Evolutionary conservation across 2,888 invertebrate species (phyloP), one percentile per base, ranked within the genome.

Genomic region (Drosophila mayaguana): DNA sequence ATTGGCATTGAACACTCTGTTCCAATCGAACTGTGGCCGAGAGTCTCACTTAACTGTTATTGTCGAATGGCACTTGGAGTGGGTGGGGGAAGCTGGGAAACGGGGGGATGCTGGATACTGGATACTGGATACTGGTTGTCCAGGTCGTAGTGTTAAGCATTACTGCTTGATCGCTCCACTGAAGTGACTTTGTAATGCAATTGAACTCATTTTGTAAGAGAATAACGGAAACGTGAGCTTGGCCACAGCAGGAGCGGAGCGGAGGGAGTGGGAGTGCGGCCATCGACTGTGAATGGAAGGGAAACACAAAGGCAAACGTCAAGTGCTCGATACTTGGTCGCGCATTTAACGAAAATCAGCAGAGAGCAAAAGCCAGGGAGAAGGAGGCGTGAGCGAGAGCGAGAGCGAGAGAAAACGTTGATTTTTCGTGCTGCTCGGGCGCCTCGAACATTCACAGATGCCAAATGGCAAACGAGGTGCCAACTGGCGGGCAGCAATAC

Each of bases 171-270:
- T 85, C 80, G 83, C 53, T 74, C 64, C 59, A 78, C 73, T 81
- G 67, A 70, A 87, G 69, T 75, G 84, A 78, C 75, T 84, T 83
- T 87, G 76, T 76, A 76, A 85, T 83, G 87, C 83, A 83, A 83
- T 83, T 77, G 88, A 83, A 85, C 80, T 77, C 85, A 83, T 79
- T 88, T 77, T 59, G 53, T 12, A 14, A 9, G 70, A 65, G 18
- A 9, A 70, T 62, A 12, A 59, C 12, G 40, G 20, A 65, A 61
- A 51, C 64, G 55, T 67, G 48, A 50, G 28, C 42, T 59, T 14
- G 4, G 28, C 46, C 48, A 42, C 61, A 62, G 11, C 57, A 40
- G n/a, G n/a, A 8, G 40, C 5, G 14, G 14, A 3, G 38, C 7
- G n/a, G 8, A 5, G n/a, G 8, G 40, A 2, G 8, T 3, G n/a